Evolutionary conservation across 2,888 invertebrate genomes (phyloP).

Genomic region (Drosophila gaucha): DNA sequence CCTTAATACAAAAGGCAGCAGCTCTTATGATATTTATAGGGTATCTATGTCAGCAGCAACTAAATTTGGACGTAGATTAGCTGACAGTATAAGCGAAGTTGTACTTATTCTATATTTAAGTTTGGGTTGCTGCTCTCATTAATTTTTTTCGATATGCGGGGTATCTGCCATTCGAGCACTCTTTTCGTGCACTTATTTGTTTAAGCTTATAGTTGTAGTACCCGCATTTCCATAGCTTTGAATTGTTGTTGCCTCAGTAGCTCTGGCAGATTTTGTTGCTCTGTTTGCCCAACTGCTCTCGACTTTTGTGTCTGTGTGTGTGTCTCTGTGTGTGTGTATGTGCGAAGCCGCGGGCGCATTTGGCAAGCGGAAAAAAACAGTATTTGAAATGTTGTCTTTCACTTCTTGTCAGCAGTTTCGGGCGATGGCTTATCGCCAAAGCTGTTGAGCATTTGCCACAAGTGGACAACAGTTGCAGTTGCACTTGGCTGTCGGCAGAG

Average conservation of each 20-base stretch:
- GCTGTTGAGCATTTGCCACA: conserved; percentile 33
- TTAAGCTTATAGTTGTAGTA: conserved; percentile 33
- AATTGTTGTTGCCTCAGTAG: conserved; percentile 28
- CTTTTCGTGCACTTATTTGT: conserved; percentile 3
- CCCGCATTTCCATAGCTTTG: conserved; percentile 15
- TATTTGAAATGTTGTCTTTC: conserved; percentile 29
- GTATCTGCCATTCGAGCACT: background rate
- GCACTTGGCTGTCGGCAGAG: conserved; percentile 1
- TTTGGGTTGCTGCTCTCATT: too few species aligned
- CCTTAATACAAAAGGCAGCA: background rate
- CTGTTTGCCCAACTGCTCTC: conserved; percentile 10
- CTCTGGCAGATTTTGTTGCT: conserved; percentile 9
- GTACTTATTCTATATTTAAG: background rate
- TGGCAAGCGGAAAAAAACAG: conserved; percentile 16
- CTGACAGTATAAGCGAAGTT: too few species aligned
- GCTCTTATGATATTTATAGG: background rate
- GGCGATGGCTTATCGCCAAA: conserved; percentile 40
- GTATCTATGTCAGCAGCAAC: background rate
- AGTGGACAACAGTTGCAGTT: conserved; percentile 19
- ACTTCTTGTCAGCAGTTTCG: conserved; percentile 33
- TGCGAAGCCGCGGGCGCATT: conserved; percentile 32
- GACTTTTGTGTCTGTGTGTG: background rate
- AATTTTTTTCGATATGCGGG: background rate
- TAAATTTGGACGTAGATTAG: too few species aligned
- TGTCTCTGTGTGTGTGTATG: conserved; percentile 14